Conservation (phyloP, 2,888 invertebrate species). For the Xanthia icteritia region DNA sequence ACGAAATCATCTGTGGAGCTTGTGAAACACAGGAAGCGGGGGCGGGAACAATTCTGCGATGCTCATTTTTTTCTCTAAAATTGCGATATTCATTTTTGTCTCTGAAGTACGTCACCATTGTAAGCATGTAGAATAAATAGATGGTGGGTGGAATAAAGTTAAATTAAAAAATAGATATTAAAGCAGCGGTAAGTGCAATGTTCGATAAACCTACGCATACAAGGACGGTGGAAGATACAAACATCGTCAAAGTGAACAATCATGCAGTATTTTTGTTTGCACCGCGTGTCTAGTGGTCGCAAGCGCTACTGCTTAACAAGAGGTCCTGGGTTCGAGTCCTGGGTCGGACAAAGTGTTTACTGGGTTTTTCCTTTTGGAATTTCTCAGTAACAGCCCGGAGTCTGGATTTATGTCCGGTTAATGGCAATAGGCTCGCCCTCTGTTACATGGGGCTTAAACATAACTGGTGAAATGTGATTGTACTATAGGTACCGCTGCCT, state of each 20-base stretch:
- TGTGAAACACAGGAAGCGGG: constrained; percentile 8
- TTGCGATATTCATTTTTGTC: constrained; percentile 6
- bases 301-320: too few species aligned
- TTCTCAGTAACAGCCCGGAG: too few species aligned
- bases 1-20: constrained; percentile 36
- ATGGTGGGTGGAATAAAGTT: not conserved
- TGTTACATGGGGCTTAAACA: too few species aligned
- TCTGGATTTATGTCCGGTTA: too few species aligned
- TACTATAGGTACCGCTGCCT: too few species aligned
- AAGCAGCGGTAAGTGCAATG: not conserved
- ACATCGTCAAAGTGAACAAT: not conserved
- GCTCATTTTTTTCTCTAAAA: not conserved
- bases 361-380: too few species aligned
- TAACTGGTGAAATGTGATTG: too few species aligned
- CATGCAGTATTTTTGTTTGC: not conserved
- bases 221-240: not conserved
- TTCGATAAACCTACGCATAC: constrained; percentile 14
- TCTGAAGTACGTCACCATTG: not conserved
- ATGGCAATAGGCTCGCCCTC: too few species aligned
- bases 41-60: not conserved
- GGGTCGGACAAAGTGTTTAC: too few species aligned
- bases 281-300: not conserved
- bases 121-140: not conserved
- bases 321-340: too few species aligned
- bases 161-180: not conserved